These are phyloP conservation scores for Pantherophis guttatus DNA, from an alignment of 2,113 vertebrate genomes.

Conservation along the genomic window DNA sequence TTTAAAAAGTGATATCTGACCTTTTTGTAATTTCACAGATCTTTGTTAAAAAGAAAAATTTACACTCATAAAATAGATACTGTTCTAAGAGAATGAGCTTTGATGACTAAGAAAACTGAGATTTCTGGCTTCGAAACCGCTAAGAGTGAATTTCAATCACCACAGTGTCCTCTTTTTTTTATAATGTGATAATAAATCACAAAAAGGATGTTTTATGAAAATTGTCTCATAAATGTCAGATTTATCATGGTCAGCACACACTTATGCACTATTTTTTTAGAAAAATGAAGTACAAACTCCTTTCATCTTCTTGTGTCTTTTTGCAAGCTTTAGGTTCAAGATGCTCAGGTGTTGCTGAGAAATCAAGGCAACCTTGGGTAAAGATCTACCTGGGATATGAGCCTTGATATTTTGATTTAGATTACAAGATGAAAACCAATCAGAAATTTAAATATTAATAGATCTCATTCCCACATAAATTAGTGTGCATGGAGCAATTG, in stretches of 20 bases:
- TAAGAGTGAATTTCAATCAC: conserved; percentile 37
- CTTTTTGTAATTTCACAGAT: conserved; percentile 8
- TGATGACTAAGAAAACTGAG: conserved; percentile 26
- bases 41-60: conserved; percentile 3
- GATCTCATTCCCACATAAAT: not conserved
- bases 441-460: not conserved
- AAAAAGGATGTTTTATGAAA: conserved; percentile 28
- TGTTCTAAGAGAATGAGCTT: conserved; percentile 31
- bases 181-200: conserved; percentile 43
- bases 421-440: not conserved
- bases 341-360: not conserved
- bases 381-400: not conserved
- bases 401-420: not conserved
- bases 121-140: not conserved
- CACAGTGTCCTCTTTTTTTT: conserved; percentile 1
- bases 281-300: not conserved
- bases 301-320: conserved; percentile 27
- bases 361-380: not conserved
- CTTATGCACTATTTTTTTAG: not conserved
- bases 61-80: not conserved
- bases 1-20: conserved; percentile 15
- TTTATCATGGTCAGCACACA: not conserved
- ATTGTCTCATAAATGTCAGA: conserved; percentile 4
- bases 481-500: not conserved
- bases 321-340: conserved; percentile 10